These are phyloP conservation scores for Microdon myrmicae DNA, from an alignment of 2,888 invertebrate species.

Conservation along the genomic window DNA sequence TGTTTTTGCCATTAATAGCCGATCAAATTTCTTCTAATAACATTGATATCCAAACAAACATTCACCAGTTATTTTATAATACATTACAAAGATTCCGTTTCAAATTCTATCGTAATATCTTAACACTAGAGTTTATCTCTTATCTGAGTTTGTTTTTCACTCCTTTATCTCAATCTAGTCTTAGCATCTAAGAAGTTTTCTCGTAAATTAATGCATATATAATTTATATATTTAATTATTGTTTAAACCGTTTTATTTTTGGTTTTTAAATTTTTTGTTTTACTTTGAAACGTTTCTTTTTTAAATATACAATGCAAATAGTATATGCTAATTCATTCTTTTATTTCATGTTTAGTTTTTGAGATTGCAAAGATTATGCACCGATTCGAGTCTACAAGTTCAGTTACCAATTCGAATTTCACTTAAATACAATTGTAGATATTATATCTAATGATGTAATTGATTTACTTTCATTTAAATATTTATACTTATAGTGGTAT, in stretches of 20 bases:
- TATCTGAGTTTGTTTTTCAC: slow-evolving; percentile 29
- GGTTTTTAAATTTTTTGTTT: background rate
- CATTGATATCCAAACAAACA: no score
- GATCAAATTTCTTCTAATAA: no score
- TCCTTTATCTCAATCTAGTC: slow-evolving; percentile 1
- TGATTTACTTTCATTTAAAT: slow-evolving; percentile 19
- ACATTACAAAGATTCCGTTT: no score
- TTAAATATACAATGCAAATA: slow-evolving; percentile 43
- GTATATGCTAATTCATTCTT: slow-evolving; percentile 13
- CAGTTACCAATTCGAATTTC: slow-evolving; percentile 1
- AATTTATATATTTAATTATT: slow-evolving; percentile 16
- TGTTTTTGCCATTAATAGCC: no score
- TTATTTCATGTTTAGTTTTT: slow-evolving; percentile 13
- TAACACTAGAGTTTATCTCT: slow-evolving; percentile 44
- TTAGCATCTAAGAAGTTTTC: background rate
- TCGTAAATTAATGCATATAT: slow-evolving; percentile 24
- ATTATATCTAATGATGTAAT: slow-evolving; percentile 22
- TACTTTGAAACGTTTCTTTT: slow-evolving; percentile 21
- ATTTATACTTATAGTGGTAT: slow-evolving; percentile 37
- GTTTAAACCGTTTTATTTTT: background rate
- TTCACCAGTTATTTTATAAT: no score
- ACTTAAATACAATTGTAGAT: slow-evolving; percentile 1
- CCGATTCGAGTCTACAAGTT: slow-evolving; percentile 14
- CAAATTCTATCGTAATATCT: slow-evolving; percentile 39
- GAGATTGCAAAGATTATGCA: slow-evolving; percentile 1